Percentiles rank a stretch among this genome's conserved stretches.
Evolutionary conservation across 2,888 invertebrate genomes (phyloP).

Genomic region (Cantharis nigra): DNA sequence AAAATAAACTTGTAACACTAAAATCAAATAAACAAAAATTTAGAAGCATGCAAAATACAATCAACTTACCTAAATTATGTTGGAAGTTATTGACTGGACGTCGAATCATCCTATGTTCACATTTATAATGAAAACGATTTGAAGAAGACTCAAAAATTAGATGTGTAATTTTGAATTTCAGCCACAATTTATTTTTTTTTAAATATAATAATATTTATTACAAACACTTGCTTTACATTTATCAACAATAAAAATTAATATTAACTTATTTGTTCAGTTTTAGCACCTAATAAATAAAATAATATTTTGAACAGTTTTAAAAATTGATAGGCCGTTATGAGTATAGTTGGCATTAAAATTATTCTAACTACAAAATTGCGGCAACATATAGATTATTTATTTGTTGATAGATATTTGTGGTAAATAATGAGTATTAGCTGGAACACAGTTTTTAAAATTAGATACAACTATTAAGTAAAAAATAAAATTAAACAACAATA

Average conservation of each 20-base stretch:
- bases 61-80: conserved; percentile 10
- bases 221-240: conserved; percentile 41
- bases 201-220: conserved; percentile 34
- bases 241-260: conserved; percentile 32
- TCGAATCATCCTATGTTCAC: background rate
- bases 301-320: conserved; percentile 37
- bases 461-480: background rate
- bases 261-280: background rate
- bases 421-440: background rate
- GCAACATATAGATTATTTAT: background rate
- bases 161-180: conserved; percentile 31
- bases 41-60: conserved; percentile 10
- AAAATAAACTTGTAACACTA: conserved; percentile 8
- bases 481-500: conserved; percentile 1
- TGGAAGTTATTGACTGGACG: background rate
- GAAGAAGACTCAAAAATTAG: conserved; percentile 8
- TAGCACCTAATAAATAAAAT: background rate
- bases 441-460: background rate
- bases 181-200: conserved; percentile 43
- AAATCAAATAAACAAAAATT: conserved; percentile 3
- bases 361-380: conserved; percentile 3
- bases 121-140: background rate
- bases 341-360: conserved; percentile 39
- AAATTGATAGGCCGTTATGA: conserved; percentile 45
- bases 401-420: background rate